These are phyloP conservation scores for Drosophila triauraria DNA, from an alignment of 1,140 invertebrate species.

Conservation along the genomic window DNA sequence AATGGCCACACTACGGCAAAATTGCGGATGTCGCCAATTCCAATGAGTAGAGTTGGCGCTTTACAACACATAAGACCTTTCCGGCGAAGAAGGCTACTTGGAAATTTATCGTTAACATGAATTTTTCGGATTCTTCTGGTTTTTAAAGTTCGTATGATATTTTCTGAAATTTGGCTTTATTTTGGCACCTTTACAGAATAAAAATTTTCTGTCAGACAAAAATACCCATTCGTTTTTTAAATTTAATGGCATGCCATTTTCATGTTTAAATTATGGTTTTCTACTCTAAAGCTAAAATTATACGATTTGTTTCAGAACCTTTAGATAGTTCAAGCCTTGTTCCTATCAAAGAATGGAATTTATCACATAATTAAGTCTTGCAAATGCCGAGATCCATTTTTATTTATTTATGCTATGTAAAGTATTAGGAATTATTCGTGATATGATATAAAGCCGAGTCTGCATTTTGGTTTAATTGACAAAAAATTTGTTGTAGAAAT, in stretches of 20 bases:
- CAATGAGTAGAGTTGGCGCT: too few species aligned
- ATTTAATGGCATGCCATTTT: not conserved
- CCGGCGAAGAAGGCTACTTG: slow-evolving; percentile 1
- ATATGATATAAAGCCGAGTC: not conserved
- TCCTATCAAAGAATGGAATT: too few species aligned
- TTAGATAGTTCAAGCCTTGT: not conserved
- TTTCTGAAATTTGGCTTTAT: not conserved
- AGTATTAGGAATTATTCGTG: not conserved
- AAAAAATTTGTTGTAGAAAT: slow-evolving; percentile 1
- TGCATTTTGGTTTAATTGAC: slow-evolving; percentile 6
- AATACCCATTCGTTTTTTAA: not conserved
- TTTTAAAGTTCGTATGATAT: not conserved
- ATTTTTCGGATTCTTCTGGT: not conserved
- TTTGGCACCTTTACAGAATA: not conserved
- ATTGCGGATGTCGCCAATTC: too few species aligned
- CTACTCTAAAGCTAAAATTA: not conserved
- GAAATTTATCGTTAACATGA: not conserved
- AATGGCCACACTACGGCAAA: too few species aligned
- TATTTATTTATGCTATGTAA: not conserved
- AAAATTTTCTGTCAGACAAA: not conserved
- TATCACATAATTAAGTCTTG: too few species aligned
- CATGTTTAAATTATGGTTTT: not conserved
- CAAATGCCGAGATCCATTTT: too few species aligned
- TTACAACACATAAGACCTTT: too few species aligned
- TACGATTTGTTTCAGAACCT: too few species aligned